Percentiles rank a stretch among this genome's conserved stretches.
phyloP scores from a whole-genome alignment of 2,888 invertebrate genomes.

The Xestia c-nigrum region DNA sequence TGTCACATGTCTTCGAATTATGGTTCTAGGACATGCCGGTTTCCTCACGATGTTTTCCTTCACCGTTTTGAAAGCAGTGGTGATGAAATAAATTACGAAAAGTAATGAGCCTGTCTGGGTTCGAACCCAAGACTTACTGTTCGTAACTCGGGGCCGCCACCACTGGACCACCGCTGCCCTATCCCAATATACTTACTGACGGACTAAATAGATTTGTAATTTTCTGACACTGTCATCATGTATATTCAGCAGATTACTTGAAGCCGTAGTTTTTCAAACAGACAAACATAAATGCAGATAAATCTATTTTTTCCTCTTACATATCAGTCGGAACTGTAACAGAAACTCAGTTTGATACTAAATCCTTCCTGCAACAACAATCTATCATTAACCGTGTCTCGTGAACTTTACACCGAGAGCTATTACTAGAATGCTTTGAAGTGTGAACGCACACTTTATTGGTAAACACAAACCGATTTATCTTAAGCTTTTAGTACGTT shows the following conservation, averaged over 20 bases:
- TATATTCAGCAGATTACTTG: background rate
- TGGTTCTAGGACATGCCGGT: too few species aligned
- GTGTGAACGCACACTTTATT: slow-evolving; percentile 10
- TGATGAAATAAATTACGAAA: too few species aligned
- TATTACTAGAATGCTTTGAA: slow-evolving; percentile 24
- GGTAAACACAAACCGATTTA: slow-evolving; percentile 12
- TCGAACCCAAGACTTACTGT: too few species aligned
- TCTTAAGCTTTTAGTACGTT: slow-evolving; percentile 11
- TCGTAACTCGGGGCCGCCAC: too few species aligned
- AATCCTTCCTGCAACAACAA: slow-evolving; percentile 25
- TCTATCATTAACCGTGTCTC: slow-evolving; percentile 28
- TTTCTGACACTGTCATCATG: too few species aligned
- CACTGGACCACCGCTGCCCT: too few species aligned
- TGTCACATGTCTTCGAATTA: too few species aligned
- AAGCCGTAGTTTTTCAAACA: background rate
- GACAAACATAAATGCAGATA: background rate
- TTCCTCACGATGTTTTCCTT: too few species aligned
- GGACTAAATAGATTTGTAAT: too few species aligned
- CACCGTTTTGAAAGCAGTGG: too few species aligned
- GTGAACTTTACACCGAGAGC: slow-evolving; percentile 3
- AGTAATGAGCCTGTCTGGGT: too few species aligned
- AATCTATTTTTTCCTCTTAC: background rate
- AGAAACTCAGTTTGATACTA: background rate
- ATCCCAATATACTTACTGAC: too few species aligned
- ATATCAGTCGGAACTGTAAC: background rate